Percentiles rank a stretch among this genome's conserved stretches.
Evolutionary conservation across 2,888 invertebrate genomes (phyloP).

Genomic region (Cheilosia variabilis): DNA sequence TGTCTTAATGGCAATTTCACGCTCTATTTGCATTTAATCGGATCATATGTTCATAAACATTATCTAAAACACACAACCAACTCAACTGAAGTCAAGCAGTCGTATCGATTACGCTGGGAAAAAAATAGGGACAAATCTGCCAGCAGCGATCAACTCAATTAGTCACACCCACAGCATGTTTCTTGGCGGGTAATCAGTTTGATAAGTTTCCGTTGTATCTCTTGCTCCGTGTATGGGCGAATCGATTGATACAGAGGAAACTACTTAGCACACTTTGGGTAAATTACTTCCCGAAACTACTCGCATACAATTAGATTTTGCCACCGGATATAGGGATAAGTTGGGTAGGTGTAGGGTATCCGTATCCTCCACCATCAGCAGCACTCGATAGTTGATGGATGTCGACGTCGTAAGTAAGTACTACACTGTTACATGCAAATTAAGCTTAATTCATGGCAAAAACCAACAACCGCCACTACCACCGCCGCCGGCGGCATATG

Average conservation of each 20-base stretch:
- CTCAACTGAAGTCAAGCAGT: slow-evolving; percentile 19
- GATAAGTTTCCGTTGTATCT: slow-evolving; percentile 44
- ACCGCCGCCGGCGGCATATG: not conserved
- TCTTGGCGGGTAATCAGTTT: slow-evolving; percentile 40
- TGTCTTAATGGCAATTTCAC: slow-evolving; percentile 60
- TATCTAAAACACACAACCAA: slow-evolving; percentile 13
- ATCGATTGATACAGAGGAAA: not conserved
- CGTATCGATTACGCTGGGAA: slow-evolving; percentile 45
- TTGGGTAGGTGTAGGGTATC: not conserved
- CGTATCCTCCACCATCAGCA: slow-evolving; percentile 12
- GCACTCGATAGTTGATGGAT: slow-evolving; percentile 61
- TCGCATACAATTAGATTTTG: slow-evolving; percentile 28
- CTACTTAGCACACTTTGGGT: slow-evolving; percentile 34
- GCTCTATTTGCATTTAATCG: slow-evolving; percentile 72
- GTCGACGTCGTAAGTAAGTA: slow-evolving; percentile 3
- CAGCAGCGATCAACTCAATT: slow-evolving; percentile 67
- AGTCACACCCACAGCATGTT: slow-evolving; percentile 67
- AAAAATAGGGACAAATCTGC: slow-evolving; percentile 38
- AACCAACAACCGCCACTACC: slow-evolving; percentile 9
- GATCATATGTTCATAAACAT: slow-evolving; percentile 35
- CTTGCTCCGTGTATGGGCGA: not conserved
- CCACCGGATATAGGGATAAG: slow-evolving; percentile 32
- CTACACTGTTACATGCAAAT: slow-evolving; percentile 49
- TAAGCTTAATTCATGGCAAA: slow-evolving; percentile 30
- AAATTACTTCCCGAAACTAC: slow-evolving; percentile 38